Percentiles rank a stretch among this genome's conserved stretches.
phyloP scores from a whole-genome alignment of 2,113 vertebrate species.

The Garra rufa region DNA sequence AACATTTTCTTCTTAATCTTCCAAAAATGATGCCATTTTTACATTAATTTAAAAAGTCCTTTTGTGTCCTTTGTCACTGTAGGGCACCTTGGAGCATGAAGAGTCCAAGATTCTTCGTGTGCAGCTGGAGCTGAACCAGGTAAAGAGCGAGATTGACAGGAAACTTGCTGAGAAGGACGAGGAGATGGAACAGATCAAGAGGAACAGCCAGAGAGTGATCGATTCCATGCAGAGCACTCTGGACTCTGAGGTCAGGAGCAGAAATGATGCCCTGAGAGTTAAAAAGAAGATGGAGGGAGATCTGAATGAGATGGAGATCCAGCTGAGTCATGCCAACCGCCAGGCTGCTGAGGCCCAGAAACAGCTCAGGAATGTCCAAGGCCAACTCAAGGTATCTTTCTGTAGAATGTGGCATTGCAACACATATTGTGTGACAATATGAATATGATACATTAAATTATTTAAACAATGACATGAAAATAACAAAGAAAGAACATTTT shows the following conservation, averaged over 20 bases:
- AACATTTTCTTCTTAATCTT: no score
- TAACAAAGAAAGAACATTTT: no score
- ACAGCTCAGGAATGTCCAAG: background rate
- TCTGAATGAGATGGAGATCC: background rate
- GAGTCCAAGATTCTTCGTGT: constrained; percentile 81
- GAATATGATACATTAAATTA: background rate
- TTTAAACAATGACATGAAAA: no score
- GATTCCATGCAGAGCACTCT: background rate
- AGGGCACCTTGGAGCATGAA: constrained; percentile 64
- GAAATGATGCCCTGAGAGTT: background rate
- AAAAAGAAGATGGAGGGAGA: background rate
- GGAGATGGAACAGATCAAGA: constrained; percentile 79
- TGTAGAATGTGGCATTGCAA: background rate
- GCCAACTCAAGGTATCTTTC: background rate
- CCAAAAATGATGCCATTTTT: no score
- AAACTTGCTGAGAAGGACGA: constrained; percentile 80
- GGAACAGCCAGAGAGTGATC: constrained; percentile 62
- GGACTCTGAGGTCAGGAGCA: background rate
- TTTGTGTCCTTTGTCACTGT: no score
- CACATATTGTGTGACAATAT: background rate
- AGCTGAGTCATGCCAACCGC: background rate
- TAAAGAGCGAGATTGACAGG: constrained; percentile 79
- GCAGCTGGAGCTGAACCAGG: constrained; percentile 77
- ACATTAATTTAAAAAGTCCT: no score
- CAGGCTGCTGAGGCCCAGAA: background rate